Base-by-base conservation (phyloP, 2,113 vertebrate species). In the Crotophaga sulcirostris region DNA sequence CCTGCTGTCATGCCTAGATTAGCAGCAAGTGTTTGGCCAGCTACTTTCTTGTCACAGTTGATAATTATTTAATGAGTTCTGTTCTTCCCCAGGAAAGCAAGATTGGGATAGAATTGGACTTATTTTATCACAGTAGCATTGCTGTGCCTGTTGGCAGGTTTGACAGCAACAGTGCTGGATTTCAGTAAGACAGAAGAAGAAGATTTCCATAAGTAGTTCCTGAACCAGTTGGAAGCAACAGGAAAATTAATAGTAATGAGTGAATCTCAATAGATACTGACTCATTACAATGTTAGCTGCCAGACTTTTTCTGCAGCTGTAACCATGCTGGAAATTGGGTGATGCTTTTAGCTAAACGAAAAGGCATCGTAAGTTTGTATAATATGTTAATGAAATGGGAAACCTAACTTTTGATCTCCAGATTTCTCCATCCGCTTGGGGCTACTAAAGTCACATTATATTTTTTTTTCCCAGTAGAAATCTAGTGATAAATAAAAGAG, bases 51-150 rank as follows among this genome's bases (percentile, higher is more conserved):
- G 94, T 96, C 81, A 75, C 77, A 93, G 90, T 80, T 91, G 85
- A 96, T 97, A 96, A 95, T 97, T 97, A 97, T 91, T 95, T 91
- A 92, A 94, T 96, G 92, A 97, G 87, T 93, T 97, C 94, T 96
- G 90, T 94, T 94, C 94, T 97, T 96, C 88, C 90, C 91, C 83
- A 96, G 93, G 94, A 87, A 97, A 96, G 96, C 83, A 97, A 85
- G 96, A 97, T 63, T 94, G 95, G 94, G 89, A 87, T 86, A 94
- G 89, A 87, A 94, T 91, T 92, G 87, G 86, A 86, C 92, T 95
- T 96, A 97, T 96, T 97, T 96, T 90, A 97, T 94, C 86, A 81
- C 51, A 69, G 90, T 74, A 74, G 91, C 69, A 85, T 90, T 91
- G 94, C 91, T 89, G 93, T 0, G 47, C 81, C 87, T 93, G 89